phyloP scores from a whole-genome alignment of 1,140 invertebrate genomes.

The Nasonia longicornis region DNA sequence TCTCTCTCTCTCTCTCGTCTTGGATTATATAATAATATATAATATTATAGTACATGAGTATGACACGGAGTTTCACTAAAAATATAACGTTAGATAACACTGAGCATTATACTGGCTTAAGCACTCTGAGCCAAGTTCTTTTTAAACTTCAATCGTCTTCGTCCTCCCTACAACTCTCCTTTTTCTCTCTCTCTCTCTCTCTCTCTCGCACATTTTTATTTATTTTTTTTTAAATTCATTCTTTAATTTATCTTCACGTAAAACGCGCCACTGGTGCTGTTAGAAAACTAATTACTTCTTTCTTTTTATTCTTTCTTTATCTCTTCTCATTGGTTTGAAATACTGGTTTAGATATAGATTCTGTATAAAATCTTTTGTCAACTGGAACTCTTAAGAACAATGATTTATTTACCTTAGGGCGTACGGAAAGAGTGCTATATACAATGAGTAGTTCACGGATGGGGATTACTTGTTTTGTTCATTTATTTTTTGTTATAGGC shows the following conservation, averaged over 20 bases:
- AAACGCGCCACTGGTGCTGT: slow-evolving; percentile 58
- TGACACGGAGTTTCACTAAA: slow-evolving; percentile 66
- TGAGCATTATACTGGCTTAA: slow-evolving; percentile 64
- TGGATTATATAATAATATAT: slow-evolving; percentile 46
- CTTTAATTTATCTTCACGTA: slow-evolving; percentile 52
- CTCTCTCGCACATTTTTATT: not conserved
- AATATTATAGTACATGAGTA: slow-evolving; percentile 59
- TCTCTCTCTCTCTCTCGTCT: not conserved
- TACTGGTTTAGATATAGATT: slow-evolving; percentile 68
- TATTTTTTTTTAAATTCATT: slow-evolving; percentile 34
- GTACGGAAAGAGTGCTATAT: slow-evolving; percentile 57
- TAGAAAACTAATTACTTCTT: slow-evolving; percentile 69
- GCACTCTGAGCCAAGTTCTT: slow-evolving; percentile 56
- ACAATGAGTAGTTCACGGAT: slow-evolving; percentile 44
- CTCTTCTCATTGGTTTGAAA: slow-evolving; percentile 66
- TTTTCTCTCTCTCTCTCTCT: not conserved
- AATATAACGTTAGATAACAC: slow-evolving; percentile 66
- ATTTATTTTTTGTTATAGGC: slow-evolving; percentile 20
- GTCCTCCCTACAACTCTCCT: not conserved
- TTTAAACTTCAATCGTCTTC: slow-evolving; percentile 37
- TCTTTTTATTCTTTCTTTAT: slow-evolving; percentile 37
- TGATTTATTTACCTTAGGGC: slow-evolving; percentile 57
- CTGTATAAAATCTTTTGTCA: slow-evolving; percentile 67
- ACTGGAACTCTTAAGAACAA: slow-evolving; percentile 67
- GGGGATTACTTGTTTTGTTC: slow-evolving; percentile 1